Percentiles rank a stretch among this genome's conserved stretches.
phyloP scores from a whole-genome alignment of 2,888 invertebrate species.

The Hermaeophaga mercurialis region DNA sequence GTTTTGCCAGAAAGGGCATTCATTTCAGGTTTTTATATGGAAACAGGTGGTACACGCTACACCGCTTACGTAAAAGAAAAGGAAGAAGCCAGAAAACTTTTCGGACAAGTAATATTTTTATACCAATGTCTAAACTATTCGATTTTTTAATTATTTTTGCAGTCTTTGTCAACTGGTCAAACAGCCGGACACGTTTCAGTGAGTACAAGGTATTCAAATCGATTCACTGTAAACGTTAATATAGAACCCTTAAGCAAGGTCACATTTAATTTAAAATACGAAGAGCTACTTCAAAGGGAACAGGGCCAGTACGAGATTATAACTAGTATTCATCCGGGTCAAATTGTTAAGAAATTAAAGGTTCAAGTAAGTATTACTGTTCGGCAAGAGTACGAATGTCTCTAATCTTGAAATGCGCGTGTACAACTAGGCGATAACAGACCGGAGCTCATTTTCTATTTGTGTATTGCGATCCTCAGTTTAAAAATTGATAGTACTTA shows the following conservation, averaged over 20 bases:
- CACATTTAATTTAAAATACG: slow-evolving; percentile 72
- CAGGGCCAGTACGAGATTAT: slow-evolving; percentile 70
- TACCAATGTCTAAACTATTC: no score
- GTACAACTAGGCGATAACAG: no score
- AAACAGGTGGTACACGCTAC: slow-evolving; percentile 62
- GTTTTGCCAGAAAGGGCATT: slow-evolving; percentile 67
- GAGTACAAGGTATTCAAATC: slow-evolving; percentile 70
- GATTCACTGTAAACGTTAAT: slow-evolving; percentile 69
- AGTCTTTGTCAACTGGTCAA: slow-evolving; percentile 63
- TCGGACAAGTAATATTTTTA: slow-evolving; percentile 57
- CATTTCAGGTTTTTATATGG: slow-evolving; percentile 55
- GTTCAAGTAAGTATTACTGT: slow-evolving; percentile 62
- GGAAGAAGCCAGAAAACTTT: slow-evolving; percentile 63
- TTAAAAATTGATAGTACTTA: no score
- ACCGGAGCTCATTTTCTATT: no score
- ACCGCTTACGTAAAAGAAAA: slow-evolving; percentile 65
- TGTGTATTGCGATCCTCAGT: no score
- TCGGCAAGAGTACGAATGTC: no score
- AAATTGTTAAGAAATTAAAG: slow-evolving; percentile 64
- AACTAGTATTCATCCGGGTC: slow-evolving; percentile 69
- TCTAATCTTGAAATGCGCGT: no score
- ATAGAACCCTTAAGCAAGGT: slow-evolving; percentile 65
- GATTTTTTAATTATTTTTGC: no score
- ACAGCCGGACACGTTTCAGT: slow-evolving; percentile 65
- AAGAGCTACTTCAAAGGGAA: slow-evolving; percentile 67